Percentiles rank a stretch among this genome's conserved stretches.
Conservation (phyloP, 2,113 vertebrate species). For the Balaenoptera acutorostrata region DNA sequence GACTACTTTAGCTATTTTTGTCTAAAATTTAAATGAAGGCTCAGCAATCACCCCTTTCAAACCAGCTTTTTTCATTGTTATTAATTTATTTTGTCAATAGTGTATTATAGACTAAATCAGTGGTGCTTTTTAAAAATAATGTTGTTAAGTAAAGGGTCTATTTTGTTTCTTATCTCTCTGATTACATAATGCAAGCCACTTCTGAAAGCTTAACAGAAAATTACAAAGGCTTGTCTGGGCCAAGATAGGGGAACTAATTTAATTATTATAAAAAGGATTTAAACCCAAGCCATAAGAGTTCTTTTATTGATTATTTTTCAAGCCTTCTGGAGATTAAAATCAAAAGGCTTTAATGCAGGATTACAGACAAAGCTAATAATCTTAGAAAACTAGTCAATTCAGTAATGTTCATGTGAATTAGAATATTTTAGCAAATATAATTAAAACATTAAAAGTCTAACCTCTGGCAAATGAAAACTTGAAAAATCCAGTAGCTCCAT, state of each 20-base stretch:
- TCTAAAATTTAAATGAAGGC: conserved; percentile 32
- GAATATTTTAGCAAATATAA: neutral
- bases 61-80: neutral
- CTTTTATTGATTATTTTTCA: conserved; percentile 14
- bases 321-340: conserved; percentile 26
- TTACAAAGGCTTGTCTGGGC: neutral
- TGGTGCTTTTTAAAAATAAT: conserved; percentile 9
- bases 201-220: conserved; percentile 43
- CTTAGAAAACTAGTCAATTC: conserved; percentile 17
- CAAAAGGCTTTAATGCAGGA: neutral
- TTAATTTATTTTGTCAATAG: conserved; percentile 24
- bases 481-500: neutral
- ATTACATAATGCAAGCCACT: neutral
- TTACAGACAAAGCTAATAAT: conserved; percentile 33
- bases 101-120: neutral
- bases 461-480: neutral
- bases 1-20: conserved; percentile 22
- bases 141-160: neutral
- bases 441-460: neutral
- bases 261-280: conserved; percentile 29
- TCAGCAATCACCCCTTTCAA: conserved; percentile 37
- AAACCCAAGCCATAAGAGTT: neutral
- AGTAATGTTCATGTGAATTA: neutral
- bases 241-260: neutral
- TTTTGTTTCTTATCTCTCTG: conserved; percentile 28